Base-by-base conservation (phyloP, 2,797 vertebrate genomes). In the Neomorphus geoffroyi region DNA sequence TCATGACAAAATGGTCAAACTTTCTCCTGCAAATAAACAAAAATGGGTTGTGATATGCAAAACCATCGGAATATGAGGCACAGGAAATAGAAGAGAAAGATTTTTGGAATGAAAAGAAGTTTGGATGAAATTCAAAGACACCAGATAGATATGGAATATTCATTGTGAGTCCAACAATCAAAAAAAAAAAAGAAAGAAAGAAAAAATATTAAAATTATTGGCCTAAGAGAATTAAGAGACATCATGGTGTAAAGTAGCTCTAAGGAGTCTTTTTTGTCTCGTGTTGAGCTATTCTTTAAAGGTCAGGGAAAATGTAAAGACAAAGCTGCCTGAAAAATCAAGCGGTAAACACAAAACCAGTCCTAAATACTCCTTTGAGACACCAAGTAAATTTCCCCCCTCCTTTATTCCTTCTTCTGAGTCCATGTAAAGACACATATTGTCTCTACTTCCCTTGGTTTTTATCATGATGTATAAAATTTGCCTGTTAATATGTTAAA, bases 1-100 rank as follows among this genome's bases (percentile, higher is more conserved):
- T 30, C 0, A 18, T 53, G 9, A 41, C 1, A 0, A 77, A 51
- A 45, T 2, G 2, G 6, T 2, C 5, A 66, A 58, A 48, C n/a
- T 30, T 46, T 43, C 2, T 18, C 6, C 41, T 43, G 12, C 7
- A 54, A 85, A 18, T 39, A 33, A 53, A 37, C 8, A 27, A 58
- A 70, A 71, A 51, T 10, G 33, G 3, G 2, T 33, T 41, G 17
- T 69, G 37, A 32, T 30, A 64, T 32, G 19, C 27, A 45, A 24
- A 23, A 33, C 7, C 5, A 30, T 30, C 19, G 17, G 19, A 60
- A 30, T 3, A 18, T 10, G 22, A 50, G 10, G 21, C 18, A 58
- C 0, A 26, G 19, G 6, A 6, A 30, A 30, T 33, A 69, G 5
- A 48, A 24, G 18, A 37, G 6, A n/a, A n/a, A 48, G 11, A 45